A percentile compares a stretch with the other conserved stretches of the same genome.
These are phyloP conservation scores for Limnephilus rhombicus DNA, from an alignment of 2,888 invertebrate genomes.

Conservation along the genomic window DNA sequence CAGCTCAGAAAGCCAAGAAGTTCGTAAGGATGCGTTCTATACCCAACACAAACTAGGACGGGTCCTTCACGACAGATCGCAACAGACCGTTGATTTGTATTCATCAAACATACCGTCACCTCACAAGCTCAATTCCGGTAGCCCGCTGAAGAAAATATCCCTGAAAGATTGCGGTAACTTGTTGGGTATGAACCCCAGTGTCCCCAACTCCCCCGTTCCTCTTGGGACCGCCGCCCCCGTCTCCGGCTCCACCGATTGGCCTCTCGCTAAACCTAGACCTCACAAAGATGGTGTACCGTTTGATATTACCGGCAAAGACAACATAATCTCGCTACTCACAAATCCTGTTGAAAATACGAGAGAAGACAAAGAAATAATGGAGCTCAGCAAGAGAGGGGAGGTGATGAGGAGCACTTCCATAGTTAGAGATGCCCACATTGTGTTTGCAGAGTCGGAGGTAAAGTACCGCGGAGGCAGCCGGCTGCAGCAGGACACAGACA, in stretches of 20 bases:
- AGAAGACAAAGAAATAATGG: constrained; percentile 78
- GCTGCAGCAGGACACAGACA: constrained; percentile 51
- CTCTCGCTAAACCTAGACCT: constrained; percentile 70
- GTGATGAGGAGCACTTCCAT: constrained; percentile 60
- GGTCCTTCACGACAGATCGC: constrained; percentile 75
- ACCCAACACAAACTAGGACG: constrained; percentile 73
- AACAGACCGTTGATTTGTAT: constrained; percentile 69
- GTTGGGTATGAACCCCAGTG: constrained; percentile 59
- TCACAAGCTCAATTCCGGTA: constrained; percentile 59
- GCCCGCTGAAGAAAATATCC: constrained; percentile 67
- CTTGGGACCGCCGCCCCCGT: constrained; percentile 72
- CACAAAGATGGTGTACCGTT: constrained; percentile 67
- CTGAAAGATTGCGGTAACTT: constrained; percentile 58
- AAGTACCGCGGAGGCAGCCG: constrained; percentile 52
- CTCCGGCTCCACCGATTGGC: constrained; percentile 70
- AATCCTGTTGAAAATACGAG: constrained; percentile 66
- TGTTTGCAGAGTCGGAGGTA: constrained; percentile 60
- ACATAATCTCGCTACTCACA: constrained; percentile 26
- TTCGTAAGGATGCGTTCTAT: constrained; percentile 68
- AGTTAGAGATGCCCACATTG: constrained; percentile 56
- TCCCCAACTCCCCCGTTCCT: constrained; percentile 74
- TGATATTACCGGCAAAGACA: constrained; percentile 68
- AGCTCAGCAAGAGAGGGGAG: constrained; percentile 74
- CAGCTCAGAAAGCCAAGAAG: constrained; percentile 68
- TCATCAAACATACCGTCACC: constrained; percentile 56